phyloP scores from a whole-genome alignment of 92 coral and sea anemone genomes.

The Epizoanthus illoricatus region DNA sequence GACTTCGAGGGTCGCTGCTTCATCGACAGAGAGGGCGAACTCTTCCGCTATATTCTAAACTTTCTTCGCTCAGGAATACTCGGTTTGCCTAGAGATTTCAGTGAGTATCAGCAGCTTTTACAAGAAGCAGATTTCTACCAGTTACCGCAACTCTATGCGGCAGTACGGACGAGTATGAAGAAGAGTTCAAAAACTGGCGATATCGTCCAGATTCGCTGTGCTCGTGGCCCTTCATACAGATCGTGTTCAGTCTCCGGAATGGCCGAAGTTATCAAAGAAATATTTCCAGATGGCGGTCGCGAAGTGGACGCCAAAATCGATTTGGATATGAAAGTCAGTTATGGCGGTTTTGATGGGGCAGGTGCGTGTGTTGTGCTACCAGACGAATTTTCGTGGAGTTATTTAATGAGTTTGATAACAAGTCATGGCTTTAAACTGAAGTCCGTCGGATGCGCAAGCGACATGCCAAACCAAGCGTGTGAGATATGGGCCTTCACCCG shows the following conservation, averaged over 20 bases:
- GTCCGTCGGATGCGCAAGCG: constrained; percentile 46
- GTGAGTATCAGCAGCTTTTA: constrained; percentile 35
- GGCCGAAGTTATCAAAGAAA: constrained; percentile 29
- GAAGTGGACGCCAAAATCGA: constrained; percentile 40
- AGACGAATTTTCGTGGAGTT: constrained; percentile 45
- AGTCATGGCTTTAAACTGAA: constrained; percentile 33
- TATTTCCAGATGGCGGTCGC: constrained; percentile 43
- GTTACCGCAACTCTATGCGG: constrained; percentile 31
- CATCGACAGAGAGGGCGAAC: constrained; percentile 43
- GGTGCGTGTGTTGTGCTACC: constrained; percentile 38
- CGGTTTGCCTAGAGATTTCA: constrained; percentile 19
- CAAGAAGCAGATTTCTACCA: constrained; percentile 40
- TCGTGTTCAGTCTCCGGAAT: constrained; percentile 44
- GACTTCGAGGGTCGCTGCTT: constrained; percentile 20
- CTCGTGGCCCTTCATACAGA: constrained; percentile 35
- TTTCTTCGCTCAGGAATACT: constrained; percentile 41
- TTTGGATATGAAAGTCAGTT: constrained; percentile 17
- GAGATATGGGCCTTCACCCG: constrained; percentile 46
- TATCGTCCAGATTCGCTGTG: constrained; percentile 38
- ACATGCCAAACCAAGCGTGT: constrained; percentile 47
- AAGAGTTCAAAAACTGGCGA: constrained; percentile 23
- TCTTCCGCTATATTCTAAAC: constrained; percentile 37
- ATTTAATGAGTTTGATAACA: constrained; percentile 24
- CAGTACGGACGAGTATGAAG: constrained; percentile 18
- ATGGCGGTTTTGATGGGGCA: constrained; percentile 35